Evolutionary conservation across 2,797 vertebrate species (phyloP), one percentile per base, ranked within the genome.

Genomic region (Menidia menidia): DNA sequence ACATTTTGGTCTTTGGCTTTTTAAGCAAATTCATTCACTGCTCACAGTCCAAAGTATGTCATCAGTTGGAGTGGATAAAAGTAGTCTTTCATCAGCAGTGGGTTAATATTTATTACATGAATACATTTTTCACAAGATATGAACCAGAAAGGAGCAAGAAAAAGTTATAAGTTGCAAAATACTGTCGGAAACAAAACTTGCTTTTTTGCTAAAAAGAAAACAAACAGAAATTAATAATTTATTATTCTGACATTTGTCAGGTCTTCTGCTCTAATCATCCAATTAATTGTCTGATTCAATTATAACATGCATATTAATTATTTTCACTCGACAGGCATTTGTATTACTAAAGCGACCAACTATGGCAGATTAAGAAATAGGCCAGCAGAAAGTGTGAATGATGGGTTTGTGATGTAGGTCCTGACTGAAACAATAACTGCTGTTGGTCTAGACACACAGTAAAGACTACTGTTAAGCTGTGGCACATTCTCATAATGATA

Each of bases 401-500:
- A 51, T 45, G 19, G 9, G 13, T 19, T 60, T 25, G 7, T 55
- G 41, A 43, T 62, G 41, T 6, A 50, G 50, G 42, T 60, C 1
- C 33, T 64, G 13, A 15, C 31, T 68, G 47, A 52, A 64, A 64
- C 25, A 32, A 52, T 33, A 14, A 9, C 47, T 56, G 19, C 63
- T 30, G 47, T 44, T 43, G 25, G 30, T 52, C 1, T 14, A 10
- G 2, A 43, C 33, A 45, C 53, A 59, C 13, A 48, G 50, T 53
- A 25, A 25, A 25, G 25, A 25, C 25, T 25, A 25, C 25, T 1
- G 25, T 39, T 77, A 64, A 71, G 71, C 41, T 50, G 48, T 60
- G 45, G 19, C 41, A 43, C 12, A 71, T 79, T 82, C 72, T 72
- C 48, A 79, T 68, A 64, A 45, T 74, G 71, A 85, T 83, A 78